Evolutionary conservation across 2,888 invertebrate genomes (phyloP).

Genomic region (Noctua janthina): DNA sequence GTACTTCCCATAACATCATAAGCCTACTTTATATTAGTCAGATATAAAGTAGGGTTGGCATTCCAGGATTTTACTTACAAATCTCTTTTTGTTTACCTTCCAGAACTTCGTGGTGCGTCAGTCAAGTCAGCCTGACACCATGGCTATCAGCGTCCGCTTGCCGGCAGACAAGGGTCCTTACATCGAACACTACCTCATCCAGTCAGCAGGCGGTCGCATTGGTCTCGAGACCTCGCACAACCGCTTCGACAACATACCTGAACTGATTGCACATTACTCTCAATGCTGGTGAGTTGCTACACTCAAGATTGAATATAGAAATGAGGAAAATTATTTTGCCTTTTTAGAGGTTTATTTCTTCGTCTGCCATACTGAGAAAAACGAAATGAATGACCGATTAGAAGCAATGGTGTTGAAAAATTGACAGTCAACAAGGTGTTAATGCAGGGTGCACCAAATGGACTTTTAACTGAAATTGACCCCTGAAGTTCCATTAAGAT

Average conservation of each 20-base stretch:
- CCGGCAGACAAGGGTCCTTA: conserved; percentile 96
- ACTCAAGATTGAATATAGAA: not conserved
- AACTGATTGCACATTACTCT: conserved; percentile 97
- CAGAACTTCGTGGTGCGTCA: conserved; percentile 98
- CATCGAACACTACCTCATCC: conserved; percentile 99
- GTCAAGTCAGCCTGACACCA: conserved; percentile 97
- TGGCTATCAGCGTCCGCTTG: conserved; percentile 98
- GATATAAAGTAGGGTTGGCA: not conserved
- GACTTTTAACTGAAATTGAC: not conserved
- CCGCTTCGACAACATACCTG: conserved; percentile 97
- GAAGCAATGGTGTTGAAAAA: not conserved
- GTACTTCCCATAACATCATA: no score
- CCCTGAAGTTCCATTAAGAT: not conserved
- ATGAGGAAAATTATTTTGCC: not conserved
- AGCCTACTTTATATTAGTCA: no score
- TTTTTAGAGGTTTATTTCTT: not conserved
- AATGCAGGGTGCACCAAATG: not conserved
- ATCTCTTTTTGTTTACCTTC: conserved; percentile 64
- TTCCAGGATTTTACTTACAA: conserved; percentile 1
- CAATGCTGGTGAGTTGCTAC: conserved; percentile 93
- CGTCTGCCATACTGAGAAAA: not conserved
- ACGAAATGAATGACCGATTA: not conserved
- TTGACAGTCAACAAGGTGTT: not conserved
- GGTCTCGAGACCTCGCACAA: conserved; percentile 98
- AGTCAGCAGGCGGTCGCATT: conserved; percentile 94